phyloP scores from a whole-genome alignment of 2,888 invertebrate species.

The Noctua fimbriata region DNA sequence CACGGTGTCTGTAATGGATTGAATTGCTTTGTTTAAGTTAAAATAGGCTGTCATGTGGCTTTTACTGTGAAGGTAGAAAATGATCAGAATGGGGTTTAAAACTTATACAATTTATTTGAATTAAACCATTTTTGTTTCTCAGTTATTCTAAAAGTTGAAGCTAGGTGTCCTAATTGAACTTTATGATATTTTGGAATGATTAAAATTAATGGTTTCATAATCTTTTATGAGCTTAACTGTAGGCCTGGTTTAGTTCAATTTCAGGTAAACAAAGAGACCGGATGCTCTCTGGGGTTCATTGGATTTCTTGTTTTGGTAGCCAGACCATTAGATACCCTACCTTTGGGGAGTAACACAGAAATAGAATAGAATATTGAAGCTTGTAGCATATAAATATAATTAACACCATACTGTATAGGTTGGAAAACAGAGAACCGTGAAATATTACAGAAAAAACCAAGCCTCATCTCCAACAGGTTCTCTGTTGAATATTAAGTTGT shows the following conservation, averaged over 20 bases:
- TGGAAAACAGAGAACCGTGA: too few relatives aligned
- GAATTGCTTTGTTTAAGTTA: slow-evolving; percentile 15
- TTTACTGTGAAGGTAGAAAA: too few relatives aligned
- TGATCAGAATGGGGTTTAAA: neutral
- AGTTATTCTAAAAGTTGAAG: neutral
- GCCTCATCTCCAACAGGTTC: neutral
- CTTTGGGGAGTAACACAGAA: neutral
- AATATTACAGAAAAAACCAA: too few relatives aligned
- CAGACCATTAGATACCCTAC: neutral
- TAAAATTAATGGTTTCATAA: neutral
- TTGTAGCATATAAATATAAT: too few relatives aligned
- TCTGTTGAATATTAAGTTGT: too few relatives aligned
- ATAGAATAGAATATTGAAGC: neutral
- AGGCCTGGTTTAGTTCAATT: neutral
- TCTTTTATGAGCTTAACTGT: neutral
- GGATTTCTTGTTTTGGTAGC: neutral
- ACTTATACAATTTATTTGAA: neutral
- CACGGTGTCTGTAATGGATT: slow-evolving; percentile 42
- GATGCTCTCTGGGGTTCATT: neutral
- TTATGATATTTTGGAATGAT: neutral
- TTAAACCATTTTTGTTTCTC: neutral
- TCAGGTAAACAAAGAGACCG: neutral
- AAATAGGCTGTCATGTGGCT: neutral
- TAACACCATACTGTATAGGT: too few relatives aligned
- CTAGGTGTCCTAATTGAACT: neutral